Conservation (phyloP, 2,797 vertebrate genomes). For the Lemur catta region DNA sequence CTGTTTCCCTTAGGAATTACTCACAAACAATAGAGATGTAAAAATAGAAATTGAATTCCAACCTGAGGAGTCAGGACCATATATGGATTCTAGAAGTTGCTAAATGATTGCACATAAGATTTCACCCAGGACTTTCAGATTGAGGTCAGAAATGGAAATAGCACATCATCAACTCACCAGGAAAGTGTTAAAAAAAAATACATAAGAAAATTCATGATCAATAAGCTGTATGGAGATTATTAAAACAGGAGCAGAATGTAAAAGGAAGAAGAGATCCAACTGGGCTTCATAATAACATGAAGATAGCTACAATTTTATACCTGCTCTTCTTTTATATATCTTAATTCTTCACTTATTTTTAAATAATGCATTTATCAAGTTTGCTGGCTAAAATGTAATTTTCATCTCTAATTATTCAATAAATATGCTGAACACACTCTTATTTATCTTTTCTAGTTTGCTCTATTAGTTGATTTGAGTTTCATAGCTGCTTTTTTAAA, state of each 20-base stretch:
- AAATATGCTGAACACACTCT: neutral
- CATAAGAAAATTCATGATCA: neutral
- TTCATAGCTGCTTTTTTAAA: slow-evolving; percentile 27
- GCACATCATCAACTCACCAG: neutral
- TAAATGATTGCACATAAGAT: neutral
- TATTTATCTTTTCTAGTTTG: neutral
- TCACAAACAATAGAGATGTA: neutral
- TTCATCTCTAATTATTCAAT: slow-evolving; percentile 12
- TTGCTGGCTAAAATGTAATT: neutral
- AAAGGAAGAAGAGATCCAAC: neutral
- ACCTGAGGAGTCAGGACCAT: neutral
- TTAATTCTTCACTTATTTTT: neutral
- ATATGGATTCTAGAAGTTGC: neutral
- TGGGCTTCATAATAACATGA: neutral
- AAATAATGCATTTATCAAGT: neutral
- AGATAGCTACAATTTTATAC: neutral
- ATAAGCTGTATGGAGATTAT: neutral
- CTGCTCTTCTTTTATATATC: neutral
- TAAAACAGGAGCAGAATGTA: neutral
- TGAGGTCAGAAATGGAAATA: neutral
- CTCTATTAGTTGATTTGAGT: neutral
- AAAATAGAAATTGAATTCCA: neutral
- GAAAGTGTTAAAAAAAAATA: neutral
- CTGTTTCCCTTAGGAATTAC: neutral
- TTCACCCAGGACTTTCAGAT: neutral